Evolutionary conservation across 2,888 invertebrate genomes (phyloP).

Genomic region (Platypus cylindrus): DNA sequence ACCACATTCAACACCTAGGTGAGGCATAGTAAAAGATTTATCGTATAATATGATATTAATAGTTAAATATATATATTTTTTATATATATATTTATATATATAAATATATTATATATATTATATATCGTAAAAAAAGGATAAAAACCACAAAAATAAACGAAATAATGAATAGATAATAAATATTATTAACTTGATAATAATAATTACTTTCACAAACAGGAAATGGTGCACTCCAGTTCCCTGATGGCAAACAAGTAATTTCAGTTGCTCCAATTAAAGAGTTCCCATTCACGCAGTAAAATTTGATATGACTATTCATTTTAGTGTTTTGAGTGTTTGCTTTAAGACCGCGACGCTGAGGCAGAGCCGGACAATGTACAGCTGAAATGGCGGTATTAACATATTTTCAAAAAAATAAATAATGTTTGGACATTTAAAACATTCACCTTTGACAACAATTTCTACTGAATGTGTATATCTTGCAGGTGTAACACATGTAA

Average conservation of each 20-base stretch:
- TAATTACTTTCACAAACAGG: constrained; percentile 70
- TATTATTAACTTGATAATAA: too few species aligned
- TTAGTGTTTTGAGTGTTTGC: constrained; percentile 59
- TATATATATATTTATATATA: neutral
- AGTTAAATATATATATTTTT: neutral
- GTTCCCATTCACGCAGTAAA: constrained; percentile 70
- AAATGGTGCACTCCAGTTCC: constrained; percentile 73
- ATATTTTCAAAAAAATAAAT: too few species aligned
- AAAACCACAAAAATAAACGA: too few species aligned
- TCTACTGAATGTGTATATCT: constrained; percentile 69
- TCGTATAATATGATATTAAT: neutral
- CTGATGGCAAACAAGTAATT: constrained; percentile 65
- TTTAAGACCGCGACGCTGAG: constrained; percentile 58
- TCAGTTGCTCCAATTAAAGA: constrained; percentile 64
- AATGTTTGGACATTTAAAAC: too few species aligned
- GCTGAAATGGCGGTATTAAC: constrained; percentile 36
- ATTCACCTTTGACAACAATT: constrained; percentile 65
- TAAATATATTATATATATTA: too few species aligned
- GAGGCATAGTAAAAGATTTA: constrained; percentile 3
- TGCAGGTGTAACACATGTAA: constrained; percentile 76
- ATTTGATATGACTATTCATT: constrained; percentile 59
- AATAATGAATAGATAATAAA: too few species aligned
- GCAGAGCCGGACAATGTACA: constrained; percentile 67
- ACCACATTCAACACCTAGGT: constrained; percentile 63
- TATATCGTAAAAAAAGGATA: too few species aligned